These are phyloP conservation scores for Physeter macrocephalus DNA, from an alignment of 2,113 vertebrate species.

Conservation along the genomic window DNA sequence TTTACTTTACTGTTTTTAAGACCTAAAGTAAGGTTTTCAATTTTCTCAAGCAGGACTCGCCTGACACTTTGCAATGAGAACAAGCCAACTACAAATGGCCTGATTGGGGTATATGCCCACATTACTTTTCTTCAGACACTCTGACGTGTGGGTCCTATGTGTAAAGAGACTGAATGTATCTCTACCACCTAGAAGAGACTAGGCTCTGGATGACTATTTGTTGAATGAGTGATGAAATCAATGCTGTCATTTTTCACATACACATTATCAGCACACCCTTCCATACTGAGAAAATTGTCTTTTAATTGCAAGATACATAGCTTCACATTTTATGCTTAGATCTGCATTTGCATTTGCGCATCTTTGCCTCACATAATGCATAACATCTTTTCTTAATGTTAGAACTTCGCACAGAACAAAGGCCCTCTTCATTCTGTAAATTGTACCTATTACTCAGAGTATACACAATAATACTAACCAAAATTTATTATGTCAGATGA, in stretches of 20 bases:
- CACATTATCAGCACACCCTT: not conserved
- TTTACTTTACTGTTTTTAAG: not conserved
- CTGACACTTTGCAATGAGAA: not conserved
- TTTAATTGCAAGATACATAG: not conserved
- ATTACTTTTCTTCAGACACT: not conserved
- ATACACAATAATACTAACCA: not conserved
- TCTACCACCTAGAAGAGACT: not conserved
- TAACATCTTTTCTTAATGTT: not conserved
- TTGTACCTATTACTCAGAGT: not conserved
- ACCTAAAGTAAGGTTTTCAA: not conserved
- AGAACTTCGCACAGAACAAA: not conserved
- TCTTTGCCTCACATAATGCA: not conserved
- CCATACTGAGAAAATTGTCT: not conserved
- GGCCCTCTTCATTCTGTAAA: not conserved
- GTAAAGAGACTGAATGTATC: not conserved
- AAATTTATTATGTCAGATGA: not conserved
- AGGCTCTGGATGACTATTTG: not conserved
- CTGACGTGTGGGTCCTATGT: not conserved
- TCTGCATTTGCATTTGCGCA: not conserved
- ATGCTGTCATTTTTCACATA: not conserved
- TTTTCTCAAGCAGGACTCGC: not conserved
- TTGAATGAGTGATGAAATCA: not conserved
- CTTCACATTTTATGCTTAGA: not conserved
- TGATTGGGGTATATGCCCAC: not conserved
- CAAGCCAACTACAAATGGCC: not conserved